Evolutionary conservation across 2,888 invertebrate species (phyloP), one percentile per base, ranked within the genome.

Genomic region (Synergus laeviventris): DNA sequence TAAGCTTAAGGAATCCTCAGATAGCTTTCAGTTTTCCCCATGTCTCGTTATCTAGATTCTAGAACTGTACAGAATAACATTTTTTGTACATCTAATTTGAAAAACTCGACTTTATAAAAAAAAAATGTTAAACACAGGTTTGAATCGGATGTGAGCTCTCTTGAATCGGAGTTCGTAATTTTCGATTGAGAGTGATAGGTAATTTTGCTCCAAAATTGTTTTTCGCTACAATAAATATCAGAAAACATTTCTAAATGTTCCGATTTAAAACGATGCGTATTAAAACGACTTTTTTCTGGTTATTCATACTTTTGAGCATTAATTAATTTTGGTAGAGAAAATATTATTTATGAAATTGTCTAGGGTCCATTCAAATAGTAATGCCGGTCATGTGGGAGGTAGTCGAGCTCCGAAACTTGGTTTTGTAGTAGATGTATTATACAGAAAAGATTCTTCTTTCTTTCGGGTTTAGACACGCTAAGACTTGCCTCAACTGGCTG

Each of bases 401-500:
- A 24, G 16, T 45, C n/a, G n/a, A 31, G 49, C 49, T 70, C 36
- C 31, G 45, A 45, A 70, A n/a, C n/a, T 70, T 49, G 45, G 62
- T 49, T 49, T 49, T 70, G 31, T 1, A 31, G 49, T 4, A 36
- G n/a, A n/a, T n/a, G n/a, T n/a, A n/a, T n/a, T 70, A 36, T 24
- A 24, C 7, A 61, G 70, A 12, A 70, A 70, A 70, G 49, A 36
- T 31, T 49, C 24, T 45, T 42, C 24, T 49, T 49, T 66, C 45
- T 66, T 66, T 66, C 45, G 66, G 45, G 66, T 66, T 45, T 16
- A 24, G 24, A 66, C 66, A 66, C 66, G 45, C 66, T 24, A 45
- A 45, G 66, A 16, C 24, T 24, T 42, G 45, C 45, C 66, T 66
- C 12, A n/a, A 31, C 31, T 45, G 70, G 31, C 11, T 49, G 31